phyloP scores from a whole-genome alignment of 2,113 vertebrate genomes.

The Mesitornis unicolor region DNA sequence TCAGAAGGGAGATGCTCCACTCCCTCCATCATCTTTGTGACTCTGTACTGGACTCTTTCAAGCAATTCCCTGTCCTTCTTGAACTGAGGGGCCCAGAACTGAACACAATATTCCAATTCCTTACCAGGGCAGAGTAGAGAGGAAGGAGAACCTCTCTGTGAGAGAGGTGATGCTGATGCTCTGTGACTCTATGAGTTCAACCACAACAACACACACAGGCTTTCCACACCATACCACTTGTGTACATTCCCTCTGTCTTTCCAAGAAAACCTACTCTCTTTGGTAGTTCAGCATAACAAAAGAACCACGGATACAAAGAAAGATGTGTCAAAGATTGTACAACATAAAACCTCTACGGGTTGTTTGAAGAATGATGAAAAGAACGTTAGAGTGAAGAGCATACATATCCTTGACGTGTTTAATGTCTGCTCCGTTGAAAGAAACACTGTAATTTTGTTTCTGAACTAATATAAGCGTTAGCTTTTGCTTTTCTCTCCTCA shows the following conservation, averaged over 20 bases:
- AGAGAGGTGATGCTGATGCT: too few relatives aligned
- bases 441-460: neutral
- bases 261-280: neutral
- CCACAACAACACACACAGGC: neutral
- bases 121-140: too few relatives aligned
- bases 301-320: neutral
- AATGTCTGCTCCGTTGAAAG: neutral
- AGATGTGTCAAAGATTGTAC: neutral
- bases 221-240: neutral
- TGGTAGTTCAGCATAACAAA: neutral
- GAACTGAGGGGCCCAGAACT: too few relatives aligned
- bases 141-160: too few relatives aligned
- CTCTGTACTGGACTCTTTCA: too few relatives aligned
- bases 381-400: neutral
- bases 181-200: neutral
- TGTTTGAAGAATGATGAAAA: slow-evolving; percentile 34
- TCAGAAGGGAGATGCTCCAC: too few relatives aligned
- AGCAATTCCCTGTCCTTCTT: too few relatives aligned
- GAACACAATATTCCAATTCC: too few relatives aligned
- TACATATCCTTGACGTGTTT: neutral
- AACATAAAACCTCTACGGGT: neutral
- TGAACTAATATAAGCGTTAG: neutral
- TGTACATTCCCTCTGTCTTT: neutral
- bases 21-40: too few relatives aligned
- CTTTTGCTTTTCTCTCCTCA: neutral